Evolutionary conservation across 2,888 invertebrate genomes (phyloP), one percentile per base, ranked within the genome.

Genomic region (Callyntrura sp.): DNA sequence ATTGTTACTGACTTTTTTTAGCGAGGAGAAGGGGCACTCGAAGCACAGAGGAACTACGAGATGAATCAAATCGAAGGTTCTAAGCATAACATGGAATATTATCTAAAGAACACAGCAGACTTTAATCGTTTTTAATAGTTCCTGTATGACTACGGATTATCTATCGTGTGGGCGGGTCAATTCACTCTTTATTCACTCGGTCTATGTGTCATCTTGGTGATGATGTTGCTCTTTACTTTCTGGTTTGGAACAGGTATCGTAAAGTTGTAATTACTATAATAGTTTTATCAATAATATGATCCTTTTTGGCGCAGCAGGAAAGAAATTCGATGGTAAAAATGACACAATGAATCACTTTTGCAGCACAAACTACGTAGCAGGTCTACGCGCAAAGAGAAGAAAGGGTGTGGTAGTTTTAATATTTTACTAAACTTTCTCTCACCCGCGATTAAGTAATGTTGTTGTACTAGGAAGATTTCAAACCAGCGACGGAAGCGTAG

Each of bases 401-500:
- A 48, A 51, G 76, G 76, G 76, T 28, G 51, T 76, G 76, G 78
- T 35, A 35, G 5, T 0, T 57, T 35, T 28, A n/a, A 57, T 28
- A 57, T 55, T 78, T 28, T 55, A 78, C 78, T 55, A 55, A 51
- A 57, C 25, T 25, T 35, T 35, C 78, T 55, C 78, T 17, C 51
- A 25, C 78, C 0, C 25, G 78, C 8, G 28, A 57, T 57, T 55
- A 68, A 35, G 35, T 35, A 20, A n/a, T 17, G 23, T 55, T 78
- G 28, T 57, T 78, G 57, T 57, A 55, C 28, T 55, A 1, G 11
- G 60, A 0, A 28, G 70, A 12, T 51, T 83, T 88, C 79, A 89
- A 55, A 90, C 73, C 35, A 90, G 51, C 81, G 90, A 90, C 70
- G 90, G 85, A 90, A 90, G 84, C 25, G 90, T 90, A 28, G 88